Evolutionary conservation across 2,888 invertebrate species (phyloP), one percentile per base, ranked within the genome.

Genomic region (Plemyria rubiginata): DNA sequence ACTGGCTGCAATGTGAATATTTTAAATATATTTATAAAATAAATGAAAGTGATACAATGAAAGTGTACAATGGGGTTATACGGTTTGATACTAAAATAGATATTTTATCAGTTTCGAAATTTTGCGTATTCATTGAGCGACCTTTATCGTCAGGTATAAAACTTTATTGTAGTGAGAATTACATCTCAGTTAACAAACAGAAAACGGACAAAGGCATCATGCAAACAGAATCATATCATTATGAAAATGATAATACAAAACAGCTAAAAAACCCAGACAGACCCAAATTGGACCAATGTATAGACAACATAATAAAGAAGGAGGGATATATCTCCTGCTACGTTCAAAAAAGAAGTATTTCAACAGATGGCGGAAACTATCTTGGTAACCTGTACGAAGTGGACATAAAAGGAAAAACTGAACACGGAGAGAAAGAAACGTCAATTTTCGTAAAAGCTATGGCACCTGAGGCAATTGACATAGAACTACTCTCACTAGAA

Each of bases 361-460:
- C 75, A 0, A 76, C 81, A 3, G 74, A 79, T 32, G 86, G 87
- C 12, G 84, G 80, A 0, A 86, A 79, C 63, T 87, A 78, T 56
- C 67, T 86, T 1, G 85, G 78, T 2, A 57, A 65, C 4, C 60
- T 86, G 2, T 80, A 74, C 52, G 81, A 80, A 73, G 70, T 85
- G 5, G 74, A 81, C 40, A 67, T 86, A 4, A 78, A 73, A 69
- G 87, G 85, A 8, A 66, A 72, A 70, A 82, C 85, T 0, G 61
- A 61, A 4, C 52, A 72, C 2, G 82, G 79, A 0, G 54, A 68
- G 0, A 81, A 82, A 66, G 80, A 81, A 68, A 74, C 77, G 0
- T 72, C 82, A 16, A 61, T 87, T n/a, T 87, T 87, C 52, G 63
- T 84, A 0, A 87, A 88, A 67, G 71, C 72, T 2, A 70, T 76